A percentile compares a stretch with the other conserved stretches of the same genome.
These are phyloP conservation scores for Drosophila ohnishii DNA, from an alignment of 1,140 invertebrate species.

Conservation along the genomic window DNA sequence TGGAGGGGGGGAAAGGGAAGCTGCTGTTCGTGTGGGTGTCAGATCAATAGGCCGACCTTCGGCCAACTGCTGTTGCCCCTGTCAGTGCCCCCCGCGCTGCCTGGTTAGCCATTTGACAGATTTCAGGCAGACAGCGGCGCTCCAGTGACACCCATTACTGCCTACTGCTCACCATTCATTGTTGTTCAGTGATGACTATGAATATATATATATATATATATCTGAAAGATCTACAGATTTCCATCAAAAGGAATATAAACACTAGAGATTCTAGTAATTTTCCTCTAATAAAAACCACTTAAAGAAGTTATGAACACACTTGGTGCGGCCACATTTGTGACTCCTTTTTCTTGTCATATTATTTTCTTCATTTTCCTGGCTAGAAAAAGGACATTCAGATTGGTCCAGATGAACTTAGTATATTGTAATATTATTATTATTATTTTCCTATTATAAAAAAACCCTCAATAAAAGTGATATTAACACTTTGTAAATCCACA, in stretches of 20 bases:
- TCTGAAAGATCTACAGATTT: not conserved
- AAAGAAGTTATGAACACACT: not conserved
- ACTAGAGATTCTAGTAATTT: no score
- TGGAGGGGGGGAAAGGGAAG: not conserved
- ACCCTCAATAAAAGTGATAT: no score
- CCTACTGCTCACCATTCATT: not conserved
- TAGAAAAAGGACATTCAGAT: not conserved
- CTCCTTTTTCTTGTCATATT: not conserved
- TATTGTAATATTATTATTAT: no score
- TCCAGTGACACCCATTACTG: constrained; percentile 11
- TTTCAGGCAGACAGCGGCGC: constrained; percentile 41
- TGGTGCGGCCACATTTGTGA: not conserved
- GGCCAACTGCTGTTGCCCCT: constrained; percentile 17
- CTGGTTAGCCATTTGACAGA: constrained; percentile 76
- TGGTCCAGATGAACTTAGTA: no score
- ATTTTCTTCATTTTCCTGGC: not conserved
- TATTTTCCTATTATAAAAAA: no score
- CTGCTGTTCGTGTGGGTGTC: constrained; percentile 55
- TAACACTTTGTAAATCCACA: no score
- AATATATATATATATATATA: not conserved
- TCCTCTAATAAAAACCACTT: not conserved
- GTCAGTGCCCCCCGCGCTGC: constrained; percentile 14
- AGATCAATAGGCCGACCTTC: constrained; percentile 75
- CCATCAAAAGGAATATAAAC: no score
- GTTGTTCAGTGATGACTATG: not conserved